Conservation (phyloP, 2,797 vertebrate species). For the Enteromius mattozi region DNA sequence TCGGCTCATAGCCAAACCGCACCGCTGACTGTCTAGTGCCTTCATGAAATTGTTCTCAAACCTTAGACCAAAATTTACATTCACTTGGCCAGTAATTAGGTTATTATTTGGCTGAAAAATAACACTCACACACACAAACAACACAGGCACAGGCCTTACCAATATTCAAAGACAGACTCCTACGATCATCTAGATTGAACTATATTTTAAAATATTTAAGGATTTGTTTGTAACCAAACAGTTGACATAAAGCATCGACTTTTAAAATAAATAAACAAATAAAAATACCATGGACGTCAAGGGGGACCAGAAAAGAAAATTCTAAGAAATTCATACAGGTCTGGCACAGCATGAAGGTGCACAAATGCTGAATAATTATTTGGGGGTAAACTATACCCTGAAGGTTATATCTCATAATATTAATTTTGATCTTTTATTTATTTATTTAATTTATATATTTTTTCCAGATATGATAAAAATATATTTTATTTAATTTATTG, state of each 20-base stretch:
- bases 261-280: no score
- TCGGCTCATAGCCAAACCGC: constrained; percentile 26
- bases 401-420: not conserved
- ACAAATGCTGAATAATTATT: not conserved
- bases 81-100: not conserved
- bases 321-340: not conserved
- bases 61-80: not conserved
- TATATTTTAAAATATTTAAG: not conserved
- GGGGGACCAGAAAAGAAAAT: not conserved
- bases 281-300: not conserved
- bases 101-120: not conserved
- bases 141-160: not conserved
- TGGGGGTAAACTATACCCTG: not conserved
- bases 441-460: no score
- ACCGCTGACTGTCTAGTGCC: not conserved
- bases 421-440: not conserved
- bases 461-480: not conserved
- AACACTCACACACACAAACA: not conserved
- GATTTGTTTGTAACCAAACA: not conserved
- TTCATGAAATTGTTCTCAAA: not conserved
- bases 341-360: not conserved
- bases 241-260: not conserved
- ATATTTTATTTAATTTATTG: not conserved
- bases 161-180: not conserved
- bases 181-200: no score